These are phyloP conservation scores for Petrocephalus schoutedeni DNA, from an alignment of 2,797 vertebrate species.

Conservation along the genomic window DNA sequence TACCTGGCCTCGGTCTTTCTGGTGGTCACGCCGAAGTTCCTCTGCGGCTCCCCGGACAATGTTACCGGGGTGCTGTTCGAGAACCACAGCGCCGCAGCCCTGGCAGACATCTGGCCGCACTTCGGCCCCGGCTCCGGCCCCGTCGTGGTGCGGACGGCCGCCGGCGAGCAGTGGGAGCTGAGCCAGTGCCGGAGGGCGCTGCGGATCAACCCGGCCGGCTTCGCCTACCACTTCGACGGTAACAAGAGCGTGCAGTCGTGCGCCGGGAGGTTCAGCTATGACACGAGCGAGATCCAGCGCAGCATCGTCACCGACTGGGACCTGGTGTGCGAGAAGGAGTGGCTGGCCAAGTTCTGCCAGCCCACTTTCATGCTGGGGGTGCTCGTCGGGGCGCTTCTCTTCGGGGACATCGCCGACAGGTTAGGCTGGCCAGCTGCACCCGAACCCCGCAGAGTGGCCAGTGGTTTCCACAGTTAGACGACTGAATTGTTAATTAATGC, in stretches of 20 bases:
- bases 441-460: background rate
- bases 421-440: slow-evolving; percentile 42
- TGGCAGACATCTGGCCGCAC: slow-evolving; percentile 67
- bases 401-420: slow-evolving; percentile 90
- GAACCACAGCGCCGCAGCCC: slow-evolving; percentile 60
- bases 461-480: background rate
- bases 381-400: slow-evolving; percentile 79
- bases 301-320: slow-evolving; percentile 85
- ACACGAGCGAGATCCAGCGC: slow-evolving; percentile 69
- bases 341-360: slow-evolving; percentile 82
- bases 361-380: slow-evolving; percentile 90
- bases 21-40: slow-evolving; percentile 74
- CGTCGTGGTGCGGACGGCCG: slow-evolving; percentile 65
- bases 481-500: background rate
- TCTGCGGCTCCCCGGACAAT: slow-evolving; percentile 69
- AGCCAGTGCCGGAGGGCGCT: slow-evolving; percentile 65
- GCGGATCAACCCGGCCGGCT: slow-evolving; percentile 45
- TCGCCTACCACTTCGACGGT: slow-evolving; percentile 65
- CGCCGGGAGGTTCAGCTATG: slow-evolving; percentile 68
- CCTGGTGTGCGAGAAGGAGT: slow-evolving; percentile 82
- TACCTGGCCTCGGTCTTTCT: slow-evolving; percentile 88
- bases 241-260: slow-evolving; percentile 67
- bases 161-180: slow-evolving; percentile 83
- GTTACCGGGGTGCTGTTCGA: slow-evolving; percentile 67
- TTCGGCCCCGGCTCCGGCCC: slow-evolving; percentile 54